These are phyloP conservation scores for Synanthedon tipuliformis DNA, from an alignment of 2,888 invertebrate genomes.

Conservation along the genomic window DNA sequence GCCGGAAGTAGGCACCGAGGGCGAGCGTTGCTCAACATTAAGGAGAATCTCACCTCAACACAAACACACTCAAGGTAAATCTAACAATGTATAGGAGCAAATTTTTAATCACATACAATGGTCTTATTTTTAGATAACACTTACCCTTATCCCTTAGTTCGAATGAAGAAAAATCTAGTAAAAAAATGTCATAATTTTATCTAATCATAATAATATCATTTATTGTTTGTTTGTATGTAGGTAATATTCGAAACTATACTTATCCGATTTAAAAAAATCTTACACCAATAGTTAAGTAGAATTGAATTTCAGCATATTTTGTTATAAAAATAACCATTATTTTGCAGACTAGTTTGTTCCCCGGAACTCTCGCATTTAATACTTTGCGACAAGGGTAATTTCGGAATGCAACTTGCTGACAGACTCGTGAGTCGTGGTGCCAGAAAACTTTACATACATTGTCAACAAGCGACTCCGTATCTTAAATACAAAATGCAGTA, in stretches of 20 bases:
- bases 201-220: too few species aligned
- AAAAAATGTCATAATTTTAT: too few species aligned
- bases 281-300: too few species aligned
- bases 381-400: conserved; percentile 18
- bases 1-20: conserved; percentile 35
- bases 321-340: background rate
- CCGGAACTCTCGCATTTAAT: conserved; percentile 20
- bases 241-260: too few species aligned
- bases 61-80: conserved; percentile 17
- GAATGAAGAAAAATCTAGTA: too few species aligned
- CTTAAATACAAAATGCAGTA: conserved; percentile 19
- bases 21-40: conserved; percentile 29
- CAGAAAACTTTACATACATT: conserved; percentile 19
- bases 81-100: too few species aligned
- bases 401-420: conserved; percentile 23
- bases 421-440: conserved; percentile 29
- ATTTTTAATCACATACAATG: too few species aligned
- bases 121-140: too few species aligned
- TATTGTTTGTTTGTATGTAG: too few species aligned
- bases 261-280: too few species aligned
- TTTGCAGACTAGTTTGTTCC: conserved; percentile 20
- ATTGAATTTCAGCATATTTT: too few species aligned
- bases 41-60: conserved; percentile 1
- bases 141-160: too few species aligned
- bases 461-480: conserved; percentile 8